Percentiles rank a stretch among this genome's conserved stretches.
phyloP scores from a whole-genome alignment of 2,888 invertebrate genomes.

The Coremacera marginata region DNA sequence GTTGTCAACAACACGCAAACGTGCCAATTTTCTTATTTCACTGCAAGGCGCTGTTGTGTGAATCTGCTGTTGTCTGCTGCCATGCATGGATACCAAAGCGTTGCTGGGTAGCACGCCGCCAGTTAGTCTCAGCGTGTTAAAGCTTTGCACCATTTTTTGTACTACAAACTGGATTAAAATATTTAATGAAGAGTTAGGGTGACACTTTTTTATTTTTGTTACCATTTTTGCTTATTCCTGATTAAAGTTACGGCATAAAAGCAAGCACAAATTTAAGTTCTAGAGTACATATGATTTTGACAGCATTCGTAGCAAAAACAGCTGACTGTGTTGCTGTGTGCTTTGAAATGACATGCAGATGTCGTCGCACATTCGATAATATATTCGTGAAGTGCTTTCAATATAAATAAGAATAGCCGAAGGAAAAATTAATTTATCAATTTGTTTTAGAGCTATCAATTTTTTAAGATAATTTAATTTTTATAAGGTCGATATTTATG shows the following conservation, averaged over 20 bases:
- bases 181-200: background rate
- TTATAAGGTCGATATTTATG: too few relatives aligned
- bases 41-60: constrained; percentile 74
- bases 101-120: background rate
- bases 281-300: constrained; percentile 12
- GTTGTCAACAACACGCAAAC: constrained; percentile 96
- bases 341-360: too few relatives aligned
- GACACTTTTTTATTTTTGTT: background rate
- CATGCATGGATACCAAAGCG: background rate
- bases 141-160: constrained; percentile 31
- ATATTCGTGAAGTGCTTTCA: too few relatives aligned
- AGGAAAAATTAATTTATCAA: too few relatives aligned
- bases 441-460: too few relatives aligned
- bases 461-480: too few relatives aligned
- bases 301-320: background rate
- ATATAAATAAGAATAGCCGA: too few relatives aligned
- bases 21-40: constrained; percentile 81
- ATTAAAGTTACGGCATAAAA: constrained; percentile 2
- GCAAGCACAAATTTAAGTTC: background rate
- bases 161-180: constrained; percentile 5
- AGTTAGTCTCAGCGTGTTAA: background rate
- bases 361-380: too few relatives aligned
- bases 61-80: constrained; percentile 57
- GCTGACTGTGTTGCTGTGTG: background rate
- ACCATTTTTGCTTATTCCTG: constrained; percentile 3